Evolutionary conservation across 2,113 vertebrate species (phyloP), one percentile per base, ranked within the genome.

Genomic region (Stegastes partitus): DNA sequence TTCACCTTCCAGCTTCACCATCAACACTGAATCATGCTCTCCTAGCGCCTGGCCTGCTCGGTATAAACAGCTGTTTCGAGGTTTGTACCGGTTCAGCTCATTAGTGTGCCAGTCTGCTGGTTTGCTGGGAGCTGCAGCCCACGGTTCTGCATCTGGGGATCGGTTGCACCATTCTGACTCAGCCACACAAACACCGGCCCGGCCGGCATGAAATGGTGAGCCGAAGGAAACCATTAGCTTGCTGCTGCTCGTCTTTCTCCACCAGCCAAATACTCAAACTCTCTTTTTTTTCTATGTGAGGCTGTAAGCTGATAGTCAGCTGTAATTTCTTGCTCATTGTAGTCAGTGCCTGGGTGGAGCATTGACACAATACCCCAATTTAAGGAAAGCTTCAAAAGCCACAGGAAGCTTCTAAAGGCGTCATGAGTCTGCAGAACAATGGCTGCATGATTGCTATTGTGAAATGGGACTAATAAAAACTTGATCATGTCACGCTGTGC

Each of bases 71-170:
- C 28, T 47, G 22, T 62, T 47, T 39, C 16, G 16, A 62, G 10
- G 37, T 56, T 63, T 62, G 19, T 56, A 23, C 28, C 44, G 45
- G 34, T 62, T 47, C 62, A 53, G 34, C 64, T 68, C 56, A 74
- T 81, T 68, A 64, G 58, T 58, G 42, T 45, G 23, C 34, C 34
- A 67, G 65, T 69, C 63, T 65, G 61, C 34, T 12, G 10, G 39
- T 11, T 42, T 42, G 39, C 10, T 11, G 39, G 12, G 39, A 14
- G 12, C 19, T 56, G 61, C 23, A 56, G 61, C 34, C 53, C 53
- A 47, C 45, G 21, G 15, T 62, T 57, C 44, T 28, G 16, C 54
- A 37, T 37, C 55, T 47, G 54, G 44, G 31, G 45, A 49, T 12
- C 3, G 39, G 55, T 10, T 22, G 19, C 49, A 26, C 63, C n/a